Percentiles rank a stretch among this genome's conserved stretches.
Evolutionary conservation across 2,888 invertebrate species (phyloP).

Genomic region (Epistrophella euchroma): DNA sequence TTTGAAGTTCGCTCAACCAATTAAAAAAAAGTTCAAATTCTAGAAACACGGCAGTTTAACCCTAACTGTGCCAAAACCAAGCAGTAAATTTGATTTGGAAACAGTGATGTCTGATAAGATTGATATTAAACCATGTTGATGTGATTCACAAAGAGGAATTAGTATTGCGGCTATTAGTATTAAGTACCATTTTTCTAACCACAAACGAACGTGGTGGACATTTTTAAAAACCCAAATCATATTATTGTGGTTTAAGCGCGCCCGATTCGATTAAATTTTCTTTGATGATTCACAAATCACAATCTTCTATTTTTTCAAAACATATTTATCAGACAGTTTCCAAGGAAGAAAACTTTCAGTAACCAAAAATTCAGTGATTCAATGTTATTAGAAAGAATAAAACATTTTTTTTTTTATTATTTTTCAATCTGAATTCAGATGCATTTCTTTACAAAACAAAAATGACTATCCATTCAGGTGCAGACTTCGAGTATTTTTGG

Average conservation of each 20-base stretch:
- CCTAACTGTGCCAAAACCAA: neutral
- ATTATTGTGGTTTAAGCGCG: neutral
- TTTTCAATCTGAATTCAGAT: conserved; percentile 45
- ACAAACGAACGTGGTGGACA: conserved; percentile 59
- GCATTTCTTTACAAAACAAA: conserved; percentile 55
- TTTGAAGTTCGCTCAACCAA: too few species aligned
- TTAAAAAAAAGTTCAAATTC: neutral
- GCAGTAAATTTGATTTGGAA: neutral
- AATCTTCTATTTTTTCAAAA: conserved; percentile 23
- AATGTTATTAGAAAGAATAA: conserved; percentile 53
- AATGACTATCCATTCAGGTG: conserved; percentile 56
- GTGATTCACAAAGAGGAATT: conserved; percentile 47
- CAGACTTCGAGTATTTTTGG: conserved; percentile 59
- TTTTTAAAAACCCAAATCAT: neutral
- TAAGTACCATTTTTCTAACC: conserved; percentile 51
- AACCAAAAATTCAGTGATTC: conserved; percentile 39
- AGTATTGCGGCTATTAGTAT: conserved; percentile 40
- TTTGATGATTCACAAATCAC: conserved; percentile 17
- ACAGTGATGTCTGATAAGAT: conserved; percentile 13
- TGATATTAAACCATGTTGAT: conserved; percentile 34
- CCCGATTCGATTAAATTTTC: conserved; percentile 20
- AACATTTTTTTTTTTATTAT: conserved; percentile 31
- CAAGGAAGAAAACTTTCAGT: conserved; percentile 17
- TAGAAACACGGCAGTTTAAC: neutral
- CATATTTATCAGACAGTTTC: conserved; percentile 8